Base-by-base conservation (phyloP, 92 coral and sea anemone genomes). In the Epizoanthus fatuus region DNA sequence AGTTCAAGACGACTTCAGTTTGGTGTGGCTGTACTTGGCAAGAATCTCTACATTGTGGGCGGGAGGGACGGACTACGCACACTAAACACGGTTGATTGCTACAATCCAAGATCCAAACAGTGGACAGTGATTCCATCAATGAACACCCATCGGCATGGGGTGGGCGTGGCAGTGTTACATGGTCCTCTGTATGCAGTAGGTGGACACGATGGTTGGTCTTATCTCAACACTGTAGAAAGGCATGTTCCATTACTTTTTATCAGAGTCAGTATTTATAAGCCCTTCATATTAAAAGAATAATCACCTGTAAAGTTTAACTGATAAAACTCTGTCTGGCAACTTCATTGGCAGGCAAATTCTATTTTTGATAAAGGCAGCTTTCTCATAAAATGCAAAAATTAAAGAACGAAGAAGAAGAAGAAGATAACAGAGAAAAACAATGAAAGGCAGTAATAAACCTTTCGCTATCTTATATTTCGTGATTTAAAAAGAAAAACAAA, bases 161-260 rank as follows among this genome's bases (percentile, higher is more conserved):
- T 97, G 87, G 99, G 99, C 3, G 99, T 97, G 69, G 99, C 98
- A 72, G 92, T 91, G 0, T 88, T 97, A 72, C 91, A 91, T 85
- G 99, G 99, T 25, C 99, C 99, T 2, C 57, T 97, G 68, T 97
- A 97, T 93, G 99, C 99, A 37, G 98, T 97, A 6, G 99, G 99
- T 16, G 99, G 99, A 35, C 99, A 97, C 86, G 99, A 97, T 95
- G 99, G 99, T 0, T 97, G 99, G 99, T 97, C 99, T 1, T 97
- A 97, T 85, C 91, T 97, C 51, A 97, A 94, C 56, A 91, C 99
- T 13, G 99, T 97, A 14, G 99, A 97, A 84, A 93, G 99, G 99
- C 91, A 35, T n/a, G 51, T 75, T 81, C 35, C 9, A 47, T 47
- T 47, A 47, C 38, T 7, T 63, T 63, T 63, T 63, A 63, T 63